These are phyloP conservation scores for Temnopleurus reevesii DNA, from an alignment of 53 echinoderm and acorn worm genomes.

Conservation along the genomic window DNA sequence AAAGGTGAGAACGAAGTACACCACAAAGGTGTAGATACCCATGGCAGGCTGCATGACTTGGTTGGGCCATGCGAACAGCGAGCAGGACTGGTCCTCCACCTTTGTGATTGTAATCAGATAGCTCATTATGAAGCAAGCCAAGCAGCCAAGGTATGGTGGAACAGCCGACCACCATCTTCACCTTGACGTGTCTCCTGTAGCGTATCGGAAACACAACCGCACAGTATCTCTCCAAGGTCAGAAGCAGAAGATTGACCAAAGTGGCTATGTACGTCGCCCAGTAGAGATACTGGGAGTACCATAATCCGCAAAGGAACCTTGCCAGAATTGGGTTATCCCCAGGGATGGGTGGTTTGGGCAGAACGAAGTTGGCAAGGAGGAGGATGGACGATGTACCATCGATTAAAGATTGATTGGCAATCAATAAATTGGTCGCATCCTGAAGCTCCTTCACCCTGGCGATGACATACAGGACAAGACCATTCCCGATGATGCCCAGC, in stretches of 20 bases:
- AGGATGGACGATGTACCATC: slow-evolving; percentile 51
- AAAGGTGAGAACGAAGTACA: slow-evolving; percentile 47
- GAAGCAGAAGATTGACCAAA: slow-evolving; percentile 42
- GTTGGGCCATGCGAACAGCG: background rate
- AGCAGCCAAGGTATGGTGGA: slow-evolving; percentile 49
- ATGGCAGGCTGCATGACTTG: slow-evolving; percentile 8
- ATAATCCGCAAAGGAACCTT: slow-evolving; percentile 60
- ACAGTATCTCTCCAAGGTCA: slow-evolving; percentile 66
- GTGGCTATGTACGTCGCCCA: slow-evolving; percentile 61
- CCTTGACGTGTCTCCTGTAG: slow-evolving; percentile 31
- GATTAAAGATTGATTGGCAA: slow-evolving; percentile 62
- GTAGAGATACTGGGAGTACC: slow-evolving; percentile 72
- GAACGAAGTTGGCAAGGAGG: slow-evolving; percentile 36
- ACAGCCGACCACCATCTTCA: slow-evolving; percentile 4
- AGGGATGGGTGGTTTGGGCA: slow-evolving; percentile 24
- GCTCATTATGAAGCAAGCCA: slow-evolving; percentile 21
- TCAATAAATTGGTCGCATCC: slow-evolving; percentile 42
- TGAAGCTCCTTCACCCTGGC: slow-evolving; percentile 35
- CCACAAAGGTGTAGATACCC: slow-evolving; percentile 7
- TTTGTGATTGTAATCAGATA: background rate
- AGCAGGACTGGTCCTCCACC: background rate
- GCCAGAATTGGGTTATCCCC: background rate
- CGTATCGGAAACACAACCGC: slow-evolving; percentile 61
- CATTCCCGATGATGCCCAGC: slow-evolving; percentile 61
- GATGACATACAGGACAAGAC: slow-evolving; percentile 59